Evolutionary conservation across 2,888 invertebrate species (phyloP).

Genomic region (Theodoxus fluviatilis): DNA sequence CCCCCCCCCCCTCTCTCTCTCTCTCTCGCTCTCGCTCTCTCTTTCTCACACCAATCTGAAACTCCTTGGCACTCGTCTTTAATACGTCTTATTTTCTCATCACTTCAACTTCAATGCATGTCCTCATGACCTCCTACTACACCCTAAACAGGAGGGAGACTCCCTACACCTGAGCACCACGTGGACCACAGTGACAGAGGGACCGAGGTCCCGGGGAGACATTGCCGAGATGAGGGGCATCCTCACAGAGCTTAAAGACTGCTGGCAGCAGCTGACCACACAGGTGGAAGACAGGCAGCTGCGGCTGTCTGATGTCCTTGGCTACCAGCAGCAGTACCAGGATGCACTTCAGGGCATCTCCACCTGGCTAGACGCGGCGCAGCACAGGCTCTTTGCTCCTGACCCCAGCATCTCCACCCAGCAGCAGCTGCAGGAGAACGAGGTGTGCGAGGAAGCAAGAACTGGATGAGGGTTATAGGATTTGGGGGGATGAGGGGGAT

Average conservation of each 20-base stretch:
- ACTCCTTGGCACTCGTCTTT: no score
- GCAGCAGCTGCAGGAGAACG: slow-evolving; percentile 54
- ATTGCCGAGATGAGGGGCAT: slow-evolving; percentile 43
- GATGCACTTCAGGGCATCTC: slow-evolving; percentile 54
- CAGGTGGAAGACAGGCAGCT: slow-evolving; percentile 48
- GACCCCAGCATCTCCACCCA: slow-evolving; percentile 42
- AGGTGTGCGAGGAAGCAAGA: slow-evolving; percentile 46
- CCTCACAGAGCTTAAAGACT: slow-evolving; percentile 43
- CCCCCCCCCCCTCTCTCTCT: no score
- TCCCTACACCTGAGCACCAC: no score
- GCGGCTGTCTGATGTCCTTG: slow-evolving; percentile 46
- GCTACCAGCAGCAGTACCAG: slow-evolving; percentile 58
- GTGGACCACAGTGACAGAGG: no score
- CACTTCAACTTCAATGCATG: no score
- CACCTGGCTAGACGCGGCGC: slow-evolving; percentile 56
- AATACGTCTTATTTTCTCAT: no score
- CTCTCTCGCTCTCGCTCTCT: no score
- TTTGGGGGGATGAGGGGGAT: no score
- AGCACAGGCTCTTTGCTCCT: slow-evolving; percentile 49
- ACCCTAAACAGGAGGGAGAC: slow-evolving; percentile 17
- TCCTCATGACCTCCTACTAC: no score
- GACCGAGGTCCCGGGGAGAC: no score
- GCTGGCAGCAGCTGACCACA: slow-evolving; percentile 49
- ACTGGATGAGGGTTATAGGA: no score
- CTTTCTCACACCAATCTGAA: no score